Base-by-base conservation (phyloP, 2,888 invertebrate genomes). In the Scrobipalpa costella region DNA sequence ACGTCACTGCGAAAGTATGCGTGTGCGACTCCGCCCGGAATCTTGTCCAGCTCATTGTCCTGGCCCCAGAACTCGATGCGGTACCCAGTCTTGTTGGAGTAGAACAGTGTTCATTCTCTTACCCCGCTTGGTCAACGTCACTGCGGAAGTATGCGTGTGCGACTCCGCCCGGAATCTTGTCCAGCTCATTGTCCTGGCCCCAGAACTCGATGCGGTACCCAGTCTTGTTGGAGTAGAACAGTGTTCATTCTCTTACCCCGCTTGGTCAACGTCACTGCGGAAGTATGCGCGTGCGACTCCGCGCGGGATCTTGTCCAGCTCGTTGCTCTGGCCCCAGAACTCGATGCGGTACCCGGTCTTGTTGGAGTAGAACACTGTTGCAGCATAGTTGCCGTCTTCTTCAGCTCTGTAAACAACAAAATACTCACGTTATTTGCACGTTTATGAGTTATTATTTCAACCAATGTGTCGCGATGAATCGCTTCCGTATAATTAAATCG, bases 291-390 rank as follows among this genome's bases (percentile, higher is more conserved):
- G 92, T 0, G 96, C 96, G 62, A 94, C 95, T 68, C 95, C 95
- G 71, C 90, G 90, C 58, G 94, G 93, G 75, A 95, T 90, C 70
- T 92, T 89, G 7, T 90, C 85, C 67, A 95, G 90, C 80, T 95
- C 93, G 77, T 95, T 95, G 77, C 95, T 95, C 83, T 95, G 95
- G 65, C 95, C 95, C 95, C 95, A 95, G 83, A 94, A 95, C 80
- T 95, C 94, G 66, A 95, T 94, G 62, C 93, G 93, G 78, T 95
- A 95, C 71, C 95, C 95, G 62, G 93, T 93, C 80, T 94, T 93
- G 74, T 93, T 92, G 55, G 93, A 93, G 93, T 94, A 95, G 79
- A 92, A 93, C 58, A 95, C 95, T 36, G 95, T 95, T 65, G 95
- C 95, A 47, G 95, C 92, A 71, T 94, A 94, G 69, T 93, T 95